Base-by-base conservation (phyloP, 2,888 invertebrate species). In the Microctonus aethiopoides region DNA sequence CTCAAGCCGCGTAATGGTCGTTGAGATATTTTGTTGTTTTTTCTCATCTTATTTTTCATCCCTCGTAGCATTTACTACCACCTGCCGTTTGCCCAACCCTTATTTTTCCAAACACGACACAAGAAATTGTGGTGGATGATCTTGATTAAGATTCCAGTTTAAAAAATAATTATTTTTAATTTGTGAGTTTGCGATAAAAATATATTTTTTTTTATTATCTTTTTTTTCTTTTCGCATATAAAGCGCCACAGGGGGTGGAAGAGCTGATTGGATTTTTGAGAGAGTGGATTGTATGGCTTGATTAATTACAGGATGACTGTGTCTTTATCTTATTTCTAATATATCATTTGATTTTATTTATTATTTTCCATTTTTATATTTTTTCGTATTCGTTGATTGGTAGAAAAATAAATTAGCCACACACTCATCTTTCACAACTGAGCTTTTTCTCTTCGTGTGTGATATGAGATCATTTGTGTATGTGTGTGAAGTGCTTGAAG, bases 161-260 rank as follows among this genome's bases (percentile, higher is more conserved):
- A 82, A 84, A 83, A 85, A 85, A 86, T 86, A 84, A 86, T 86
- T 85, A 85, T 86, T 85, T 85, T 85, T 85, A 84, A 86, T 86
- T 85, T 85, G 75, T 73, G 74, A 74, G n/a, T n/a, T n/a, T n/a
- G n/a, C n/a, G n/a, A n/a, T n/a, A n/a, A n/a, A n/a, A n/a, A n/a
- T n/a, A n/a, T 41, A n/a, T 41, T 11, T 41, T 41, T 11, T 11
- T 41, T 10, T 13, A 6, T 41, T 41, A 3, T 41, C 10, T 41
- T n/a, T 41, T 41, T 41, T 41, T 41, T 5, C 29, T 7, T 5
- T 7, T 29, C 7, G 29, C 7, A 29, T 29, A 5, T 29, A n/a
- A n/a, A n/a, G n/a, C n/a, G n/a, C n/a, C n/a, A n/a, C n/a, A n/a
- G n/a, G n/a, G n/a, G n/a, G n/a, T n/a, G n/a, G n/a, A n/a, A n/a